phyloP scores from a whole-genome alignment of 2,888 invertebrate species.

The Hemicrepidius hirtus region DNA sequence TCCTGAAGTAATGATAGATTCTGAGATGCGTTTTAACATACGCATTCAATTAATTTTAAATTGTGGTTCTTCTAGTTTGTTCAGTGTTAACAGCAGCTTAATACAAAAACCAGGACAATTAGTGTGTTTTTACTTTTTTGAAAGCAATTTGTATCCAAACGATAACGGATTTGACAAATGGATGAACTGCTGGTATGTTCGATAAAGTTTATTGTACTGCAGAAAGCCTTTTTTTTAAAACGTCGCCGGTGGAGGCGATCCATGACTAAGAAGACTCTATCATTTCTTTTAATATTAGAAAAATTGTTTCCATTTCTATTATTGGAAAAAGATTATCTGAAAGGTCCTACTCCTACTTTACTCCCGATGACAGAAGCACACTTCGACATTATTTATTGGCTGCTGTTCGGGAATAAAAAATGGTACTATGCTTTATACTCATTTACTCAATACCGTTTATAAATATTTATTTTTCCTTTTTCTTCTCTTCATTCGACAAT shows the following conservation, averaged over 20 bases:
- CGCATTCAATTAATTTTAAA: background rate
- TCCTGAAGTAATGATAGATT: background rate
- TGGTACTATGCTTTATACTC: too few relatives aligned
- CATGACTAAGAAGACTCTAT: too few relatives aligned
- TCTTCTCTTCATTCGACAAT: too few relatives aligned
- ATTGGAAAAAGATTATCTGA: too few relatives aligned
- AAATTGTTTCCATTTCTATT: too few relatives aligned
- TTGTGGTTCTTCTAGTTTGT: background rate
- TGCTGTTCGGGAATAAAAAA: too few relatives aligned
- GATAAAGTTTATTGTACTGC: background rate
- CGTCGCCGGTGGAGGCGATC: background rate
- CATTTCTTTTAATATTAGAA: too few relatives aligned
- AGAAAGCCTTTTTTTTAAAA: background rate
- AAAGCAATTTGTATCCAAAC: background rate
- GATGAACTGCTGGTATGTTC: background rate
- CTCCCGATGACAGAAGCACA: too few relatives aligned
- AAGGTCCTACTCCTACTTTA: too few relatives aligned
- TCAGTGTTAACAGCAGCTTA: background rate
- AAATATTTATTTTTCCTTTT: too few relatives aligned
- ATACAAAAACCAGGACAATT: background rate
- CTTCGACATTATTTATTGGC: too few relatives aligned
- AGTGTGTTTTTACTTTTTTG: background rate
- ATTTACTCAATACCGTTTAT: too few relatives aligned
- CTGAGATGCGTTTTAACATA: background rate
- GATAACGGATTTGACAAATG: constrained; percentile 13